phyloP scores from a whole-genome alignment of 1,140 invertebrate genomes.

The Papilio machaon region DNA sequence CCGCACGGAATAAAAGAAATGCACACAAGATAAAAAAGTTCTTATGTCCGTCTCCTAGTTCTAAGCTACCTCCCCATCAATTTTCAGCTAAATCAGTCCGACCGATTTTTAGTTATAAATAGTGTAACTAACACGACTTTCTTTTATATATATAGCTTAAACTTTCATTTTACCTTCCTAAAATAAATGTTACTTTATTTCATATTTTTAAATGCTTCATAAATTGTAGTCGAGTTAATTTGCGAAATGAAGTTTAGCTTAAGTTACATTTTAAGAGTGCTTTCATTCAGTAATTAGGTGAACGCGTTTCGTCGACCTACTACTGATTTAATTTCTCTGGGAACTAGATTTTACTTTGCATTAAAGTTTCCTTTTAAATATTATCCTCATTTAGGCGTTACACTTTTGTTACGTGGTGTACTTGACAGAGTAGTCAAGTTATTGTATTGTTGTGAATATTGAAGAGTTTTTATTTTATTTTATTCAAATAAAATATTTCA shows the following conservation, averaged over 20 bases:
- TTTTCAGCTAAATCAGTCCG: no score
- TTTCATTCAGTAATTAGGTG: slow-evolving; percentile 17
- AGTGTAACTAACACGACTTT: no score
- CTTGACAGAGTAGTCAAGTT: neutral
- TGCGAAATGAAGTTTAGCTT: slow-evolving; percentile 8
- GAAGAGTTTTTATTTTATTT: no score
- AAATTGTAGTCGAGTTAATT: neutral
- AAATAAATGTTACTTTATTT: neutral
- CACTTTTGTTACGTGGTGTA: neutral
- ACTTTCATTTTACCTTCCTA: neutral
- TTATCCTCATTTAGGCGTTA: neutral
- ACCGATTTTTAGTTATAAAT: no score
- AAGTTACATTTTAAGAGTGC: slow-evolving; percentile 15
- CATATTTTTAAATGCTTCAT: neutral
- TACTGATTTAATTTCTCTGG: slow-evolving; percentile 8
- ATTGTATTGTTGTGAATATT: neutral
- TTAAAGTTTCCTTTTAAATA: slow-evolving; percentile 20
- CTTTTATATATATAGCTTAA: neutral
- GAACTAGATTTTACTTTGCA: slow-evolving; percentile 1
- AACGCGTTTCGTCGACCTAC: slow-evolving; percentile 5
- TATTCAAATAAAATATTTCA: no score
- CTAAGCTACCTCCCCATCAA: no score
- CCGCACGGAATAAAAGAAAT: no score
- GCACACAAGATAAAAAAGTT: no score
- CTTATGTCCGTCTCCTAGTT: no score